phyloP scores from a whole-genome alignment of 2,797 vertebrate species.

The Cossypha dichroa region DNA sequence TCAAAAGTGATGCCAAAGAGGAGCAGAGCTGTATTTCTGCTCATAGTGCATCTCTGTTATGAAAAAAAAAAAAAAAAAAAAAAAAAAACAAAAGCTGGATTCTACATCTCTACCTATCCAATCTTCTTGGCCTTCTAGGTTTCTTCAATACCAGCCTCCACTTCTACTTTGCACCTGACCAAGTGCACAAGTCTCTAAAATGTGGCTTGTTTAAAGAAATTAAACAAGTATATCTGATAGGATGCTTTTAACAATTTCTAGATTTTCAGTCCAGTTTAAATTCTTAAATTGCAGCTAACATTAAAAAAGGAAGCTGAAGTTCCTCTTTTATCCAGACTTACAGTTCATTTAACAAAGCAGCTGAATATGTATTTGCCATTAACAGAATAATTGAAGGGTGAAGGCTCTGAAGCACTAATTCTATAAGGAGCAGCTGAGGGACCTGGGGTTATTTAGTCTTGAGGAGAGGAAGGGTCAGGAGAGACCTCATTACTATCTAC shows the following conservation, averaged over 20 bases:
- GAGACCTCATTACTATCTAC: neutral
- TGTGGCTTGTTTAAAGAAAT: neutral
- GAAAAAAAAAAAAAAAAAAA: neutral
- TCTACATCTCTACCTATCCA: neutral
- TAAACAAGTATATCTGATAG: neutral
- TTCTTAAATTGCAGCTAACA: neutral
- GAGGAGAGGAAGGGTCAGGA: rapidly evolving
- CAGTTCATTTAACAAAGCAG: neutral
- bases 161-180: neutral
- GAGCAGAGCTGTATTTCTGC: neutral
- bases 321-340: neutral
- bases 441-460: neutral
- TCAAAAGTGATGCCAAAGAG: neutral
- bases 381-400: neutral
- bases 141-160: neutral
- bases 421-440: neutral
- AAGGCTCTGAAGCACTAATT: neutral
- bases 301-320: neutral
- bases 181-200: neutral
- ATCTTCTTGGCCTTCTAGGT: neutral
- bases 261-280: neutral
- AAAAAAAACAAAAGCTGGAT: neutral
- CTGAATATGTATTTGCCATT: neutral
- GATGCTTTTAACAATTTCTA: neutral
- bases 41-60: neutral